Percentiles rank a stretch among this genome's conserved stretches.
phyloP scores from a whole-genome alignment of 2,888 invertebrate species.

The Habrosyne pyritoides region DNA sequence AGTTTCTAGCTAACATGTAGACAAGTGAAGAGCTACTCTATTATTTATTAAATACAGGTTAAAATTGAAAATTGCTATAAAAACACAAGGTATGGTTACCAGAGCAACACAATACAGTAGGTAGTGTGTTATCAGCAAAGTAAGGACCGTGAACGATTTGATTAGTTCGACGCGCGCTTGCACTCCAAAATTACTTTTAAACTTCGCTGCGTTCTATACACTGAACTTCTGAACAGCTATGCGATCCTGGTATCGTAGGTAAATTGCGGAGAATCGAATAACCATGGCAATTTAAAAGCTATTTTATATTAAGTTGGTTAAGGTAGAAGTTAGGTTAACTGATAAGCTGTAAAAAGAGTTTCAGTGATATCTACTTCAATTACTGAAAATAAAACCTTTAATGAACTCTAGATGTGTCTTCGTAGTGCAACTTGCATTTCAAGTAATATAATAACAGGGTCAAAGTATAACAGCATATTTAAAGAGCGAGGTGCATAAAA shows the following conservation, averaged over 20 bases:
- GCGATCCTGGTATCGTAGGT: conserved; percentile 51
- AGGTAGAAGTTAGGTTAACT: background rate
- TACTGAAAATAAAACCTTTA: background rate
- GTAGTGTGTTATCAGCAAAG: conserved; percentile 67
- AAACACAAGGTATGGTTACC: conserved; percentile 47
- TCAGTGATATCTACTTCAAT: background rate
- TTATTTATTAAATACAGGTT: background rate
- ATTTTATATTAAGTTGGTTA: background rate
- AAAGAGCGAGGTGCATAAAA: conserved; percentile 26
- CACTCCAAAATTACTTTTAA: conserved; percentile 80
- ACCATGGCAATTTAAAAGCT: background rate
- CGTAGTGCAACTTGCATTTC: background rate
- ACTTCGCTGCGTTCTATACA: conserved; percentile 61
- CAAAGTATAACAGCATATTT: conserved; percentile 11
- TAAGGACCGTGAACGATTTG: conserved; percentile 80
- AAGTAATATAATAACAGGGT: background rate
- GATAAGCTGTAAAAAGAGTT: background rate
- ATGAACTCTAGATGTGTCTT: background rate
- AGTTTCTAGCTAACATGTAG: background rate
- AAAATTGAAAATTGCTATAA: conserved; percentile 24
- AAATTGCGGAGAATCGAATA: conserved; percentile 19
- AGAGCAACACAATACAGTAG: conserved; percentile 57
- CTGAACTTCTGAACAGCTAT: conserved; percentile 54
- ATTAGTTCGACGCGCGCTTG: conserved; percentile 79
- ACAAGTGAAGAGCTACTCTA: background rate